Base-by-base conservation (phyloP, 2,797 vertebrate species). In the Anabacerthia variegaticeps region DNA sequence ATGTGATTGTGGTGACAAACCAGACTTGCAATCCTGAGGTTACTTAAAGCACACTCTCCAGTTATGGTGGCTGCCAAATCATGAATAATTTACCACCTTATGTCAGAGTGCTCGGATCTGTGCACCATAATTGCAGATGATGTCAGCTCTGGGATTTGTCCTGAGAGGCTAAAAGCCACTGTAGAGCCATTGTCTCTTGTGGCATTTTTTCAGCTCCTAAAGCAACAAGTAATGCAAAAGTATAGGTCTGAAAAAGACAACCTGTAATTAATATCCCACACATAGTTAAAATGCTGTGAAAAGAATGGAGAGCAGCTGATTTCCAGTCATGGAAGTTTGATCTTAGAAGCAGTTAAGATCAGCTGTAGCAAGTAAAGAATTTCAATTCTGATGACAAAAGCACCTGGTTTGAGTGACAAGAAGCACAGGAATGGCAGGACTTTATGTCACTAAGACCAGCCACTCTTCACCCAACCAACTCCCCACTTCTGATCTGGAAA, bases 81-180 rank as follows among this genome's bases (percentile, higher is more conserved):
- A 76, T 97, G 89, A 94, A 96, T 97, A 96, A 96, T 96, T 96
- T 85, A 97, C 88, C 83, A 90, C 80, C 63, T 94, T 90, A 87
- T 90, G 91, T 91, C 94, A 96, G 59, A 96, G 85, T 74, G 82
- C 55, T 94, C 76, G 73, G 55, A 88, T 95, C 65, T 67, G 27
- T 86, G 85, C 71, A 88, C 92, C 76, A 85, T 94, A 96, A 97
- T 95, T 95, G 96, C 88, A 71, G 95, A 96, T 97, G 85, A 96
- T 95, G 94, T 97, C 94, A 97, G 91, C 89, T 56, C 74, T 84
- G 89, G 94, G 95, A 95, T 93, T 94, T 90, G 88, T 94, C 94
- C 88, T 74, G 37, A 77, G 83, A 95, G 69, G 67, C 71, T 94
- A 92, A 95, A 96, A 97, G 91, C 84, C 89, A 83, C 76, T 68